Evolutionary conservation across 2,113 vertebrate species (phyloP).

Genomic region (Eubucco bourcierii): DNA sequence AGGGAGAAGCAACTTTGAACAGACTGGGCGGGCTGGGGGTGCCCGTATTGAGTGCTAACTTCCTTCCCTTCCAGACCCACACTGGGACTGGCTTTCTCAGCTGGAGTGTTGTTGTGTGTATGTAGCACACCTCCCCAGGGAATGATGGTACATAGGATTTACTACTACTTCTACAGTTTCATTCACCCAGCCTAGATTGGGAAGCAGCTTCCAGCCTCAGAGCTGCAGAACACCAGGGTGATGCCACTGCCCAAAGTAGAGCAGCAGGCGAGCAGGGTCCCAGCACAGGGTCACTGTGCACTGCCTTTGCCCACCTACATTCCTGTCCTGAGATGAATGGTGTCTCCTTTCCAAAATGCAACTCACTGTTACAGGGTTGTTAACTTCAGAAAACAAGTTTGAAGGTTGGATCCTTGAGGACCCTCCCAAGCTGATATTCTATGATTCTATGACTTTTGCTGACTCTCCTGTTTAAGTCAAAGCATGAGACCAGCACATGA

Average conservation of each 20-base stretch:
- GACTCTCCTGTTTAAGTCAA: neutral
- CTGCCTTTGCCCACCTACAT: neutral
- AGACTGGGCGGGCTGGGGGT: neutral
- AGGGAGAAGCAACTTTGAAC: neutral
- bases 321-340: neutral
- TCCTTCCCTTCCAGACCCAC: conserved; percentile 10
- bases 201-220: neutral
- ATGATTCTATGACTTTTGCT: too few species aligned
- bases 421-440: too few species aligned
- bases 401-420: neutral
- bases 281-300: neutral
- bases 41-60: neutral
- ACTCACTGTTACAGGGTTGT: neutral
- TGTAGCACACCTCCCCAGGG: neutral
- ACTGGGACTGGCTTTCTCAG: neutral
- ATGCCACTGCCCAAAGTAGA: neutral
- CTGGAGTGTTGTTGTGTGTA: neutral
- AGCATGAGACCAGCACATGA: neutral
- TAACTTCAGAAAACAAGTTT: neutral
- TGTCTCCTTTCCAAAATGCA: neutral
- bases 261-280: neutral
- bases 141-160: conserved; percentile 6
- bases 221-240: neutral
- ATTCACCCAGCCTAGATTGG: neutral
- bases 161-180: conserved; percentile 16